A percentile compares a stretch with the other conserved stretches of the same genome.
phyloP scores from a whole-genome alignment of 2,113 vertebrate species.

The Pterocles orientalis region DNA sequence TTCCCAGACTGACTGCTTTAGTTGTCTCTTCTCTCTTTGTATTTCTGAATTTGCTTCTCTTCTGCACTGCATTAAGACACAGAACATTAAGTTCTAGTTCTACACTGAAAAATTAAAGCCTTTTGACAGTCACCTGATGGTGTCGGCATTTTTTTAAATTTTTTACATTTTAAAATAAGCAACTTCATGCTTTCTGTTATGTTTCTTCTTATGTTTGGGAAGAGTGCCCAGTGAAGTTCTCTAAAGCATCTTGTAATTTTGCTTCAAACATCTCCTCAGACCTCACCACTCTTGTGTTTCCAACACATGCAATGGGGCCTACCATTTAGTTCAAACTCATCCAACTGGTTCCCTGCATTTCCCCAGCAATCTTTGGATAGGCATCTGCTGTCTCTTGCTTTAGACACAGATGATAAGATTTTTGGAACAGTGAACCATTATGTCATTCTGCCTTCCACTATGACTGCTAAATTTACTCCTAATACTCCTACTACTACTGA shows the following conservation, averaged over 20 bases:
- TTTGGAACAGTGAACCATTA: neutral
- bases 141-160: neutral
- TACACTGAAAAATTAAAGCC: neutral
- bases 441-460: neutral
- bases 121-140: neutral
- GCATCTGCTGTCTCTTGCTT: neutral
- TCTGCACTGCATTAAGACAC: neutral
- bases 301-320: fast-evolving
- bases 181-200: neutral
- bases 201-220: neutral
- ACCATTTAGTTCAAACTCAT: neutral
- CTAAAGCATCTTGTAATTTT: neutral
- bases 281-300: neutral
- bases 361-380: neutral
- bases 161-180: neutral
- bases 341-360: neutral
- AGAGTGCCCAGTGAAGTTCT: neutral
- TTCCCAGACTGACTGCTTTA: neutral
- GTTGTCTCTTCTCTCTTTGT: neutral
- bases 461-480: neutral
- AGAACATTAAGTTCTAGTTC: neutral
- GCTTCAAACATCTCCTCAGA: neutral
- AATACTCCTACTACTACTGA: neutral
- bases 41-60: neutral
- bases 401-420: neutral